Percentiles rank a stretch among this genome's conserved stretches.
These are phyloP conservation scores for Drosophila tropicalis DNA, from an alignment of 1,140 invertebrate genomes.

Conservation along the genomic window DNA sequence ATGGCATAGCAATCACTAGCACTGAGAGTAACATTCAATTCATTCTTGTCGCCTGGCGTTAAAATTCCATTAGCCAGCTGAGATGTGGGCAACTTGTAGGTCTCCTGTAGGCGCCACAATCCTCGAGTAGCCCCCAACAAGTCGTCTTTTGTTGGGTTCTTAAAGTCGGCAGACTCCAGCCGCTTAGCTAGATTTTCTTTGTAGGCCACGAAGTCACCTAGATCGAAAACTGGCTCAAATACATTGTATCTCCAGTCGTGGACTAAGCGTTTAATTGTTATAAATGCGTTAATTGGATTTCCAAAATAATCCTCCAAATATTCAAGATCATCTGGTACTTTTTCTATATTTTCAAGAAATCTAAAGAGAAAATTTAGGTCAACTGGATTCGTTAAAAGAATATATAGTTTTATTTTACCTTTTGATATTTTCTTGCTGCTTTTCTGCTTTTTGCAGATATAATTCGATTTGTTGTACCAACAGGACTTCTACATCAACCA, in stretches of 20 bases:
- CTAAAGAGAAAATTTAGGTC: slow-evolving; percentile 4
- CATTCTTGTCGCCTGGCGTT: slow-evolving; percentile 88
- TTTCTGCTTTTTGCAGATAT: slow-evolving; percentile 40
- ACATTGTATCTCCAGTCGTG: slow-evolving; percentile 93
- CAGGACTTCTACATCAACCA: slow-evolving; percentile 45
- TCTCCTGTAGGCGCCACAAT: slow-evolving; percentile 95
- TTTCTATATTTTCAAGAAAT: slow-evolving; percentile 44
- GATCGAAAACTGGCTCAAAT: slow-evolving; percentile 69
- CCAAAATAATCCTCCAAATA: slow-evolving; percentile 44
- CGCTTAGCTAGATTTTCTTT: slow-evolving; percentile 85
- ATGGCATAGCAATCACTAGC: slow-evolving; percentile 97
- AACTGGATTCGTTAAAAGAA: background rate
- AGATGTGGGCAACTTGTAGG: slow-evolving; percentile 93
- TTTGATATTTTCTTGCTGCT: slow-evolving; percentile 29
- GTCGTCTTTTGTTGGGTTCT: slow-evolving; percentile 92
- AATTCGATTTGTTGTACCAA: slow-evolving; percentile 42
- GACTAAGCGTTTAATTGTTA: slow-evolving; percentile 94
- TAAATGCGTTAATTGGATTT: slow-evolving; percentile 66
- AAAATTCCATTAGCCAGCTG: slow-evolving; percentile 91
- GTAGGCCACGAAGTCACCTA: slow-evolving; percentile 23
- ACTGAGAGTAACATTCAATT: slow-evolving; percentile 85
- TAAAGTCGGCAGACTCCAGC: slow-evolving; percentile 84
- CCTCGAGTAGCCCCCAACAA: slow-evolving; percentile 96
- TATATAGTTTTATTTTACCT: slow-evolving; percentile 23
- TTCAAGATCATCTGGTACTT: slow-evolving; percentile 20